Percentiles rank a stretch among this genome's conserved stretches.
phyloP scores from a whole-genome alignment of 2,113 vertebrate genomes.

The Ptilonorhynchus violaceus region DNA sequence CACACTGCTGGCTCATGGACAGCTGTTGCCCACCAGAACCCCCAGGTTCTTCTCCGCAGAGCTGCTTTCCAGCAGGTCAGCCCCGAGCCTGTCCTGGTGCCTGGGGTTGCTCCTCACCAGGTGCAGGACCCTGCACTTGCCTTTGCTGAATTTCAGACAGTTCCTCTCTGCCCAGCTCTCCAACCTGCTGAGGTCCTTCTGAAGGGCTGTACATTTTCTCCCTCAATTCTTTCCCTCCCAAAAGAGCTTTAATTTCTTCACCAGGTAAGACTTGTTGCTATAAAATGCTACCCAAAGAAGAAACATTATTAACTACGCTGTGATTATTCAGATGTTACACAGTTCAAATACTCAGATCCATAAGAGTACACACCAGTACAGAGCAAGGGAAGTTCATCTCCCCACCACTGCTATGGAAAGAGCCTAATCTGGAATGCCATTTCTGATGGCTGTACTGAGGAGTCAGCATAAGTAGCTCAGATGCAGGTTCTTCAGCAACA shows the following conservation, averaged over 20 bases:
- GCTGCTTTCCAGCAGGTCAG: not conserved
- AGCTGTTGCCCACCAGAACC: not conserved
- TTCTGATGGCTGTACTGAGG: not conserved
- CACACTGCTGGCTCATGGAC: not conserved
- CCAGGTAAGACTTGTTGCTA: not conserved
- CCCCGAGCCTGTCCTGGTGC: not conserved
- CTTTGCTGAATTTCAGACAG: not conserved
- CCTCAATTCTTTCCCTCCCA: not conserved
- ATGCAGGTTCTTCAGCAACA: not conserved
- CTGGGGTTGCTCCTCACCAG: not conserved
- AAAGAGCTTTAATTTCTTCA: not conserved
- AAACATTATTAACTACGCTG: not conserved
- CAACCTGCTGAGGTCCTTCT: not conserved
- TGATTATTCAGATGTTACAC: not conserved
- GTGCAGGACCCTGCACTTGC: not conserved
- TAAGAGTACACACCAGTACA: accelerated
- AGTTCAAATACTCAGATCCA: not conserved
- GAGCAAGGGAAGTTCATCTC: accelerated
- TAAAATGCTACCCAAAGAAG: not conserved
- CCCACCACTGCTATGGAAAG: accelerated
- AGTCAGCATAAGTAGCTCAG: accelerated
- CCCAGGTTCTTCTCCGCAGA: not conserved
- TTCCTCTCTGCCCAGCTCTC: not conserved
- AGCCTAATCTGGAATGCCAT: accelerated
- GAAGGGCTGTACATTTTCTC: not conserved